A percentile compares a stretch with the other conserved stretches of the same genome.
These are phyloP conservation scores for Lordiphosa fenestrarum DNA, from an alignment of 2,888 invertebrate species.

Conservation along the genomic window DNA sequence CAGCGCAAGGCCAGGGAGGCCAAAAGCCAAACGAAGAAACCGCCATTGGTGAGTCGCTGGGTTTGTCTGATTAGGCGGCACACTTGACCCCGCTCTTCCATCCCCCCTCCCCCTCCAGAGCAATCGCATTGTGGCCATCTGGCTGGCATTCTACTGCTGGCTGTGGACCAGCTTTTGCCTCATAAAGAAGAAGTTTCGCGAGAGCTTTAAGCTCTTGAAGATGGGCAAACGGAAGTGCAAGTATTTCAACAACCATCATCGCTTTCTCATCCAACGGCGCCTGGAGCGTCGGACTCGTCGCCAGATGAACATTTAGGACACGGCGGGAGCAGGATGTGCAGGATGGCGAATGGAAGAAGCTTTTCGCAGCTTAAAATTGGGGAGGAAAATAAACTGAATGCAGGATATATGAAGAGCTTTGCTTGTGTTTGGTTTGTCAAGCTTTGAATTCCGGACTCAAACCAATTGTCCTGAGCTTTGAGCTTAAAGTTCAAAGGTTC, in stretches of 20 bases:
- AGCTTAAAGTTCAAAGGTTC: not conserved
- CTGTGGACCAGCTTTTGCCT: not conserved
- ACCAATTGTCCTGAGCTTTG: not conserved
- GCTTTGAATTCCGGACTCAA: too few species aligned
- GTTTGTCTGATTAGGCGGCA: too few species aligned
- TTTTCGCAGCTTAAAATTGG: too few species aligned
- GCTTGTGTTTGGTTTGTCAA: too few species aligned
- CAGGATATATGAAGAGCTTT: not conserved
- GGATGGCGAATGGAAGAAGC: too few species aligned
- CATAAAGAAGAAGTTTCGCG: not conserved
- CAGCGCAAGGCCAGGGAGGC: too few species aligned
- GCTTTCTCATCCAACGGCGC: not conserved
- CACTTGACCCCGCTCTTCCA: too few species aligned
- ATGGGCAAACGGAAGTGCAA: not conserved
- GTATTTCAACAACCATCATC: not conserved
- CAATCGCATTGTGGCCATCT: not conserved
- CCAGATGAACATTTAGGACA: not conserved
- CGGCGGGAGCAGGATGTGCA: too few species aligned
- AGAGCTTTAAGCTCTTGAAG: not conserved
- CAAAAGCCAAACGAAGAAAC: too few species aligned
- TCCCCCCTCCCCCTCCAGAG: too few species aligned
- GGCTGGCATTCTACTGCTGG: not conserved
- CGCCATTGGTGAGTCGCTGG: too few species aligned
- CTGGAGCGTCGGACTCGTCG: not conserved
- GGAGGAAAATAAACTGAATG: not conserved